These are phyloP conservation scores for Pygathrix nemaeus DNA, from an alignment of 2,113 vertebrate species.

Conservation along the genomic window DNA sequence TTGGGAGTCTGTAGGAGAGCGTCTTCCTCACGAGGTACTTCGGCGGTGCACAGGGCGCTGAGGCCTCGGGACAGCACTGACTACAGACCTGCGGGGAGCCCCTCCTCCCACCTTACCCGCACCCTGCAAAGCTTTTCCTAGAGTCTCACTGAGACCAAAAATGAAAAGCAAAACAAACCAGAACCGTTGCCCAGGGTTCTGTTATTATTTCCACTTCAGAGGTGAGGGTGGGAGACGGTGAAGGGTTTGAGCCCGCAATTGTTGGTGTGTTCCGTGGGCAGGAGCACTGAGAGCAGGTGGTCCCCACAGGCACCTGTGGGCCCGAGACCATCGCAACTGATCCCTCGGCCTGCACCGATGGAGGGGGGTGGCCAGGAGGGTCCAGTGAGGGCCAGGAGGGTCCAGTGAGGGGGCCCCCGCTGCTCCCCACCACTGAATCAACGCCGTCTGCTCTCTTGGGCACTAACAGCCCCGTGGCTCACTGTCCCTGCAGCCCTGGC, in stretches of 20 bases:
- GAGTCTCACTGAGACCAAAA: background rate
- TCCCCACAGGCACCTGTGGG: background rate
- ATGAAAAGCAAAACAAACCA: background rate
- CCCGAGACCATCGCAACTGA: background rate
- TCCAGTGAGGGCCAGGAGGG: background rate
- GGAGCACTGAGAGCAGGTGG: background rate
- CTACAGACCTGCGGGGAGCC: too few species aligned
- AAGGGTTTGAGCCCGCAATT: background rate
- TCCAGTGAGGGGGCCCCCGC: background rate
- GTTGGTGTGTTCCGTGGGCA: background rate
- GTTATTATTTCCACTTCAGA: background rate
- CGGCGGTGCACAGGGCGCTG: too few species aligned
- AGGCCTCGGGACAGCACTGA: too few species aligned
- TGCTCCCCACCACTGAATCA: too few species aligned
- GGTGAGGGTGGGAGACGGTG: background rate
- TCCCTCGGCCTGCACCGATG: accelerated
- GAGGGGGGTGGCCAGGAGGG: background rate
- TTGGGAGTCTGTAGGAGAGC: background rate
- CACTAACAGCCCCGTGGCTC: too few species aligned
- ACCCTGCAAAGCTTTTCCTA: background rate
- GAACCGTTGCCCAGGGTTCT: background rate
- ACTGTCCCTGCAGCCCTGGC: too few species aligned
- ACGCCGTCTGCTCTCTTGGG: too few species aligned
- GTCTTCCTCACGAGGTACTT: background rate
- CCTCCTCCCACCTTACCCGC: too few species aligned